phyloP scores from a whole-genome alignment of 2,113 vertebrate species.

The Engystomops pustulosus region DNA sequence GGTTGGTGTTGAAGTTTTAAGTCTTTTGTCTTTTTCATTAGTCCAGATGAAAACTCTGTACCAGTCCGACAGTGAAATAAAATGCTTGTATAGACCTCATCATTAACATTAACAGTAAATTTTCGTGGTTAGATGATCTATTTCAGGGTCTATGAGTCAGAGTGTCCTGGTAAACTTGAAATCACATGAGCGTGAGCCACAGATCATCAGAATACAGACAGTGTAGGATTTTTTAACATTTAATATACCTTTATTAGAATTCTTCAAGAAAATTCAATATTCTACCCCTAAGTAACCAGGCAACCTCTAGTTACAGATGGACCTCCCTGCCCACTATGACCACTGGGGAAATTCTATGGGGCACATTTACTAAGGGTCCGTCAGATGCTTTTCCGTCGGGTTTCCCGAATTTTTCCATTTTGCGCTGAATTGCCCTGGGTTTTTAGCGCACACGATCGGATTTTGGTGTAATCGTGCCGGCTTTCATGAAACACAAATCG shows the following conservation, averaged over 20 bases:
- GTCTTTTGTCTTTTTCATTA: conserved; percentile 1
- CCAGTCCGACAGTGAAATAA: background rate
- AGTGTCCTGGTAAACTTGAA: background rate
- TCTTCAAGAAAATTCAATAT: background rate
- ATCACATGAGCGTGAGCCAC: conserved; percentile 34
- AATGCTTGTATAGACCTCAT: background rate
- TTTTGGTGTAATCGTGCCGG: no score
- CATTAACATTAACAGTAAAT: conserved; percentile 33
- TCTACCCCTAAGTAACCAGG: no score
- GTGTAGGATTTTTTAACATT: background rate
- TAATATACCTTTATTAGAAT: no score
- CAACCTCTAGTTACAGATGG: no score
- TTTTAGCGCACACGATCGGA: no score
- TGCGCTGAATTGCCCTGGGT: no score
- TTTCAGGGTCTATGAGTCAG: conserved; percentile 44
- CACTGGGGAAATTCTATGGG: no score
- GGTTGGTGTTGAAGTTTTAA: background rate
- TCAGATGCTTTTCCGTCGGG: no score
- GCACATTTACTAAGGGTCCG: no score
- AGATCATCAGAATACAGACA: background rate
- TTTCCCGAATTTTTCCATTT: no score
- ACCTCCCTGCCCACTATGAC: no score
- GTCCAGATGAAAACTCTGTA: background rate
- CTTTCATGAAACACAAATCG: no score
- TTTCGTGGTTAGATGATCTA: conserved; percentile 24